Percentiles rank a stretch among this genome's conserved stretches.
These are phyloP conservation scores for Apodemus speciosus DNA, from an alignment of 2,113 vertebrate species.

Conservation along the genomic window DNA sequence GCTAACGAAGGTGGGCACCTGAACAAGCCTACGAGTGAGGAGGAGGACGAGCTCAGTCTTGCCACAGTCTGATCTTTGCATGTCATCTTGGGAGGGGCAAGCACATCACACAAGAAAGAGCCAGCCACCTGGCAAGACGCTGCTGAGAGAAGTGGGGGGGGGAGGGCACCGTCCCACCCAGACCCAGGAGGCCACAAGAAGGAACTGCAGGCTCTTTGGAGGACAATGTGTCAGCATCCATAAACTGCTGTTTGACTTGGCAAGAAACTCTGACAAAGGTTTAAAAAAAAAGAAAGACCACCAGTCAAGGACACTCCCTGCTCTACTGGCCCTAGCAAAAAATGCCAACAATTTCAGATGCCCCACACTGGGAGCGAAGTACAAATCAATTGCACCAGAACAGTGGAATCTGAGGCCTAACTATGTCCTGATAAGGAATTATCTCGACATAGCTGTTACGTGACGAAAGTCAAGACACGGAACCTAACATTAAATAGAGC, in stretches of 20 bases:
- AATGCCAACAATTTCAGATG: conserved; percentile 6
- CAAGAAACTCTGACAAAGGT: neutral
- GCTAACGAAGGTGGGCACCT: neutral
- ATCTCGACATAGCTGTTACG: neutral
- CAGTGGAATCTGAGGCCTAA: neutral
- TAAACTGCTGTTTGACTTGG: neutral
- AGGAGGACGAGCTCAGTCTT: neutral
- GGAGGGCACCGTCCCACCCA: neutral
- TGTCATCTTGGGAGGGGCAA: neutral
- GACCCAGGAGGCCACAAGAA: neutral
- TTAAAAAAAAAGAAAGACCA: neutral
- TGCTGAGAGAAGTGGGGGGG: neutral
- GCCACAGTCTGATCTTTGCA: neutral
- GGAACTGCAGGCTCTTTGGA: neutral
- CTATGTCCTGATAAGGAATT: neutral
- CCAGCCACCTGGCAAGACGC: neutral
- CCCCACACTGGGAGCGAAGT: neutral
- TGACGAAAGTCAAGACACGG: neutral
- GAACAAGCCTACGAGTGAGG: neutral
- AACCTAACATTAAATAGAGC: neutral
- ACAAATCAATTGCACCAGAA: neutral
- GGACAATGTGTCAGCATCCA: neutral
- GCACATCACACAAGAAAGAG: neutral
- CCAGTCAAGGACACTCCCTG: neutral
- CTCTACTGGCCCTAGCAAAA: neutral